A percentile compares a stretch with the other conserved stretches of the same genome.
phyloP scores from a whole-genome alignment of 2,888 invertebrate species.

The Entomobrya multifasciata region DNA sequence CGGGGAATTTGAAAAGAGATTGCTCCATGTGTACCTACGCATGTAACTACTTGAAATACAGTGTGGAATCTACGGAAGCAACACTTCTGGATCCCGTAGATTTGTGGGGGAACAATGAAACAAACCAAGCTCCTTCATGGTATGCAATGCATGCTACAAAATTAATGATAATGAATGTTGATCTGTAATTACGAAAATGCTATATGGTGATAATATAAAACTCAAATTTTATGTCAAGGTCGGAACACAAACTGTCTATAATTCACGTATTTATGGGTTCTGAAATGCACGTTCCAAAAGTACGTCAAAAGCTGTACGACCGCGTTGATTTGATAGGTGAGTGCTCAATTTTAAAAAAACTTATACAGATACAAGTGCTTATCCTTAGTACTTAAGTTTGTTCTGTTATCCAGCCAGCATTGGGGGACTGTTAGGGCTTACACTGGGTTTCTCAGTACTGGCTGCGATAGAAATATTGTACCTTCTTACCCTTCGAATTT shows the following conservation, averaged over 20 bases:
- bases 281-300: slow-evolving; percentile 57
- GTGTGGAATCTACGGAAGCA: slow-evolving; percentile 51
- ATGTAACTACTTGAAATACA: slow-evolving; percentile 67
- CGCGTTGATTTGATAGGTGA: slow-evolving; percentile 59
- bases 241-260: slow-evolving; percentile 44
- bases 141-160: slow-evolving; percentile 10
- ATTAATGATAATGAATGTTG: not conserved
- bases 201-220: not conserved
- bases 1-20: slow-evolving; percentile 22
- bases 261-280: slow-evolving; percentile 65
- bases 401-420: slow-evolving; percentile 53
- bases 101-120: slow-evolving; percentile 60
- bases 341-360: not conserved
- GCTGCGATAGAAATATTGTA: slow-evolving; percentile 62
- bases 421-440: slow-evolving; percentile 51
- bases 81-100: slow-evolving; percentile 31
- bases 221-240: slow-evolving; percentile 10
- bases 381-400: no score
- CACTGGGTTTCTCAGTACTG: slow-evolving; percentile 59
- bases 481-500: slow-evolving; percentile 49
- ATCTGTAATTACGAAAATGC: not conserved
- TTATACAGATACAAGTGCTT: not conserved
- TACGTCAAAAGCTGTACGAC: slow-evolving; percentile 51
- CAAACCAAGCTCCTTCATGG: slow-evolving; percentile 43
- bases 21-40: slow-evolving; percentile 51